Evolutionary conservation across 2,797 vertebrate genomes (phyloP).

Genomic region (Pangasius krempfi): DNA sequence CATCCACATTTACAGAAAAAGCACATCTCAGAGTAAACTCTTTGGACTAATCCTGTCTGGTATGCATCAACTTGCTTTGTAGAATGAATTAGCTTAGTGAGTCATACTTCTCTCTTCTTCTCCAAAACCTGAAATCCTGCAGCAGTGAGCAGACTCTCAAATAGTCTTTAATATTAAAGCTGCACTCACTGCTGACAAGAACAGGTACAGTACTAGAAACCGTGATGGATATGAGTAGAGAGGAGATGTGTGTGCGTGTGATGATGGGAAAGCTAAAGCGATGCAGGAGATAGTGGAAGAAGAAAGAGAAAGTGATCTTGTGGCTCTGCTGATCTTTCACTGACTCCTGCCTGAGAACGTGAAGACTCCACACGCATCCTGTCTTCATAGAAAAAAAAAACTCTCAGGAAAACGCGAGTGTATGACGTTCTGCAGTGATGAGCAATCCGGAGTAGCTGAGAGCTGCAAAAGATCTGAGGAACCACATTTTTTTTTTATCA

Average conservation of each 20-base stretch:
- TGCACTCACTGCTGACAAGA: constrained; percentile 13
- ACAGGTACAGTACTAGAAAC: constrained; percentile 52
- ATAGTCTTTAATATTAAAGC: constrained; percentile 69
- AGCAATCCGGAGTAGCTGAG: constrained; percentile 33
- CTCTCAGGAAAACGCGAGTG: constrained; percentile 7
- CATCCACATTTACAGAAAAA: constrained; percentile 5
- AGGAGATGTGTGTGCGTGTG: not conserved
- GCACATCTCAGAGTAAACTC: not conserved
- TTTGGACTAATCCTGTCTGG: not conserved
- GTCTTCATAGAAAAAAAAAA: not conserved
- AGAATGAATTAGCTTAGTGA: constrained; percentile 33
- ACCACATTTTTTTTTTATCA: constrained; percentile 58
- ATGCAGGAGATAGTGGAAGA: constrained; percentile 26
- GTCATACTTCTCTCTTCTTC: constrained; percentile 29
- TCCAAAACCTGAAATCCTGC: constrained; percentile 60
- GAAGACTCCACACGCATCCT: not conserved
- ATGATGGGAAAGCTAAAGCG: constrained; percentile 26
- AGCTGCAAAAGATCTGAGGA: constrained; percentile 61
- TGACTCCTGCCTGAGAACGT: not conserved
- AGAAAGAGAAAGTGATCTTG: not conserved
- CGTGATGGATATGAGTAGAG: constrained; percentile 43
- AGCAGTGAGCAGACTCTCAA: constrained; percentile 62
- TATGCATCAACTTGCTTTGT: not conserved
- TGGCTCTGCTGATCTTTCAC: not conserved
- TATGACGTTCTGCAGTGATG: constrained; percentile 15